Evolutionary conservation across 2,113 vertebrate species (phyloP), one percentile per base, ranked within the genome.

Genomic region (Malurus cyaneus): DNA sequence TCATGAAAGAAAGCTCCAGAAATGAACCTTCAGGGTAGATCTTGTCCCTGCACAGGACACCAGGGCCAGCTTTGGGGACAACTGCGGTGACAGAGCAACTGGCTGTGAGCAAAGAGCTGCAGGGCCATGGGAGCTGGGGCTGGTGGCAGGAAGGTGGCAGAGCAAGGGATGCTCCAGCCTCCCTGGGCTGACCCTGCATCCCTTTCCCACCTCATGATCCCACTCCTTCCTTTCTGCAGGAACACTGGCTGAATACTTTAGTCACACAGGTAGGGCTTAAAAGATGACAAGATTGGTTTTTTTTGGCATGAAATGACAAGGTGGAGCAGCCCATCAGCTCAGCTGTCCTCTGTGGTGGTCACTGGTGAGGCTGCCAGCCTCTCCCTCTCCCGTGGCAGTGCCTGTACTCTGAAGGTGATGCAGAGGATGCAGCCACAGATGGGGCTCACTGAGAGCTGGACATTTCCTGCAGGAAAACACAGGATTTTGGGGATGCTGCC

Each of bases 391-490:
- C 14, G 32, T 4, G 53, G 44, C 6, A 34, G 54, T 4, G 7
- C 62, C 56, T 4, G 0, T 14, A 8, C 3, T 21, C 32, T 34
- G 60, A 18, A 73, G 52, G 50, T 18, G 72, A 41, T 6, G 20
- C 24, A 32, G 56, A 50, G 73, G 9, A 64, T 23, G 64, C 54
- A 74, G 52, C 52, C 52, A 46, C 0, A 0, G 39, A 39, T 39
- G 0, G 11, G 28, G 36, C 0, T 3, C 53, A 18, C 3, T 1
- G 0, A 20, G 7, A 36, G 28, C 24, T 8, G 8, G 14, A 18
- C 20, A 8, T 18, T 46, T 72, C n/a, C n/a, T 80, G 8, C 17
- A 52, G 15, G 18, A 26, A 62, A 62, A 85, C 4, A 47, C 4
- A 29, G 32, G 9, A 67, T 49, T 15, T 20, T 62, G 46, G n/a